These are phyloP conservation scores for Dorcus hopei DNA, from an alignment of 2,888 invertebrate species.

Conservation along the genomic window DNA sequence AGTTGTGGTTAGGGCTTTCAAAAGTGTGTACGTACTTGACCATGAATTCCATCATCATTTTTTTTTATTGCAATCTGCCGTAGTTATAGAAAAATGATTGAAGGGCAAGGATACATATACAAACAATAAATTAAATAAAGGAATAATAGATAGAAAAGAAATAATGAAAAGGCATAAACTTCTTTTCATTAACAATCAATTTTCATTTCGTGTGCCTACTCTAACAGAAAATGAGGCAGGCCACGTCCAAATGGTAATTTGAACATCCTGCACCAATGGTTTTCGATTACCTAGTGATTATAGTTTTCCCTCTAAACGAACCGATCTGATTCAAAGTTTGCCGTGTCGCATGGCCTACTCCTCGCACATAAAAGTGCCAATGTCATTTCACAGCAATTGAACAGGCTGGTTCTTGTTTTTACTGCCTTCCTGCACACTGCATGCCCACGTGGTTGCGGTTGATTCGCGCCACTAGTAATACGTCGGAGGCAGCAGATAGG, in stretches of 20 bases:
- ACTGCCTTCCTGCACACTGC: constrained; percentile 8
- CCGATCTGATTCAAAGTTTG: constrained; percentile 5
- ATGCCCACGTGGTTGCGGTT: background rate
- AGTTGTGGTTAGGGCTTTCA: no score
- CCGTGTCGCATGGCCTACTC: background rate
- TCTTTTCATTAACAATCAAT: no score
- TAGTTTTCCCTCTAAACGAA: constrained; percentile 11
- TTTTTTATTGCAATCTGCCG: no score
- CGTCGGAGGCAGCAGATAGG: no score
- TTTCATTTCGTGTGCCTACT: no score
- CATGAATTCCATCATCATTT: no score
- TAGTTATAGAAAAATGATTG: no score
- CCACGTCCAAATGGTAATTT: constrained; percentile 3
- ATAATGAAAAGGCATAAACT: no score
- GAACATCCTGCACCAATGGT: constrained; percentile 12
- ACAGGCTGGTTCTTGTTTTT: constrained; percentile 12
- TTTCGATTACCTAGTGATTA: constrained; percentile 15
- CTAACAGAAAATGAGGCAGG: background rate
- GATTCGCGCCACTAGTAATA: background rate
- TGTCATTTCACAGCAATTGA: constrained; percentile 18
- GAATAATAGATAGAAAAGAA: no score
- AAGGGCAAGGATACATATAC: no score
- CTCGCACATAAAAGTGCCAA: constrained; percentile 11
- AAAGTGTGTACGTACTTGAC: no score
- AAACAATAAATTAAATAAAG: no score